phyloP scores from a whole-genome alignment of 2,113 vertebrate genomes.

The Grammomys dolichurus region DNA sequence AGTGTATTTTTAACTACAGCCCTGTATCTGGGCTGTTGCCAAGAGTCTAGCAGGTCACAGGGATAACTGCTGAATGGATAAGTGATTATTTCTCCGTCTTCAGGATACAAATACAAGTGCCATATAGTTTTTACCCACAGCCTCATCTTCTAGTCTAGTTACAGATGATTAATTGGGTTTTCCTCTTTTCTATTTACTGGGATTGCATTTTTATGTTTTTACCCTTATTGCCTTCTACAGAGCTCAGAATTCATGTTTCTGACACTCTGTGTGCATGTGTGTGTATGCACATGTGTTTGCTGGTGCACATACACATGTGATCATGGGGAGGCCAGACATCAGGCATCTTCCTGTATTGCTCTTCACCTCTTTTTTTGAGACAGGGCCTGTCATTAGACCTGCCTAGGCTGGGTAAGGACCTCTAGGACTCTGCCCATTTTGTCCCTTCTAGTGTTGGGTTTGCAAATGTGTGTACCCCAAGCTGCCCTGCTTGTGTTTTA shows the following conservation, averaged over 20 bases:
- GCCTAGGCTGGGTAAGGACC: background rate
- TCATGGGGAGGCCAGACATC: background rate
- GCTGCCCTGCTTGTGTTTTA: background rate
- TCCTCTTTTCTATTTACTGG: background rate
- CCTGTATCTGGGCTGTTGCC: background rate
- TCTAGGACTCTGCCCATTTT: background rate
- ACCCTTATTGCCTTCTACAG: background rate
- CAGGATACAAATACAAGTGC: background rate
- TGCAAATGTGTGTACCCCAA: too few species aligned
- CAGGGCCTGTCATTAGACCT: background rate
- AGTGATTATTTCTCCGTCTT: background rate
- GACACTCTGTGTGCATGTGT: background rate
- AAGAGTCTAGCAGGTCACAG: background rate
- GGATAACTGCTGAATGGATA: background rate
- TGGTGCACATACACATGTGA: background rate
- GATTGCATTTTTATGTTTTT: background rate
- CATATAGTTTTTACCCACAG: background rate
- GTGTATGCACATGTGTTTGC: background rate
- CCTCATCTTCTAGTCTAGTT: background rate
- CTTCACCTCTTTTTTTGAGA: background rate
- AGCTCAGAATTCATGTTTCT: conserved; percentile 27
- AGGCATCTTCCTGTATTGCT: background rate
- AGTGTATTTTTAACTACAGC: background rate
- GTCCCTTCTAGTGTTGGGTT: background rate
- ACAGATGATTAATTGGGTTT: background rate